These are phyloP conservation scores for Apostichopus parvimensis DNA, from an alignment of 35 echinoderm and acorn worm species.

Conservation along the genomic window DNA sequence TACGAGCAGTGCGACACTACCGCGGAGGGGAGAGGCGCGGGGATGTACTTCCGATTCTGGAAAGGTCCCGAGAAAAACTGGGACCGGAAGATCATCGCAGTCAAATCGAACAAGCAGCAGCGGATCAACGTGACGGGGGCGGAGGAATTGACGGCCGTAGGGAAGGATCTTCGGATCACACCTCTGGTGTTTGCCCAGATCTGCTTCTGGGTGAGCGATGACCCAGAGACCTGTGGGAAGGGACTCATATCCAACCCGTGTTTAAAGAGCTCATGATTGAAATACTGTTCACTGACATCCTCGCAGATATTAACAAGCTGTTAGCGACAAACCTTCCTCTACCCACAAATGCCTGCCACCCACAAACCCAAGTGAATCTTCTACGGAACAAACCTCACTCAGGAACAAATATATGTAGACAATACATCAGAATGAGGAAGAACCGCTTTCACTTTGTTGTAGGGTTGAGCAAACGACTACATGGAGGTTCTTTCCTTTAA, in stretches of 20 bases:
- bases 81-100: constrained; percentile 40
- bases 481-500: too few species aligned
- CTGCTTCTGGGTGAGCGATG: constrained; percentile 54
- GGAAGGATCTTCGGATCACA: constrained; percentile 37
- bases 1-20: constrained; percentile 59
- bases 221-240: constrained; percentile 29
- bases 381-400: too few species aligned
- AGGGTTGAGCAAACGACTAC: too few species aligned
- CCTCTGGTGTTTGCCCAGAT: constrained; percentile 51
- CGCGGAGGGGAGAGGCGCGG: not conserved
- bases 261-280: not conserved
- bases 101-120: constrained; percentile 17
- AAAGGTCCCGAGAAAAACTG: not conserved
- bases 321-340: not conserved
- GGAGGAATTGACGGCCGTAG: not conserved
- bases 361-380: too few species aligned
- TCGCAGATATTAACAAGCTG: not conserved
- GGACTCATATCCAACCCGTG: constrained; percentile 42
- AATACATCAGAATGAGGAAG: too few species aligned
- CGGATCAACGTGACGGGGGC: not conserved
- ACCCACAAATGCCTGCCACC: too few species aligned
- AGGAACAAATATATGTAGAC: too few species aligned
- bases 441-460: too few species aligned
- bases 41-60: constrained; percentile 57
- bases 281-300: not conserved